Conservation (phyloP, 2,113 vertebrate species). For the Circaetus gallicus region DNA sequence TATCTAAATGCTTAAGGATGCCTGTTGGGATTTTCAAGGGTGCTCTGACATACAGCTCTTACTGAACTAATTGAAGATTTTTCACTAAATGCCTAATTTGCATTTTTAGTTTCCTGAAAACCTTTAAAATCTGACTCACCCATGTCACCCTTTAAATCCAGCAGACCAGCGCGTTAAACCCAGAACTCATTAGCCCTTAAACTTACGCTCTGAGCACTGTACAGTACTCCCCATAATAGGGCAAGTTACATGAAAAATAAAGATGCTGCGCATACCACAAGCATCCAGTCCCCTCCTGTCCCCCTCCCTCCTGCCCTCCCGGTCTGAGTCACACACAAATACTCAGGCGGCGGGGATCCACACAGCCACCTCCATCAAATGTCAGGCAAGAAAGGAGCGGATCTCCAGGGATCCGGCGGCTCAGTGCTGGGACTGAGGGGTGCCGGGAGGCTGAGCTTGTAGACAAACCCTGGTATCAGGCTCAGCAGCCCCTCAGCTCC, state of each 20-base stretch:
- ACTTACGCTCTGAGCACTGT: background rate
- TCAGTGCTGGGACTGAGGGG: background rate
- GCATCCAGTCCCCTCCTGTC: background rate
- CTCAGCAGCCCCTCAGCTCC: background rate
- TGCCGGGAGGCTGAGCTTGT: rapidly evolving
- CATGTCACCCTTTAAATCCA: background rate
- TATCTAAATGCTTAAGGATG: background rate
- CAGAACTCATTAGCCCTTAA: background rate
- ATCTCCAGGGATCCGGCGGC: background rate
- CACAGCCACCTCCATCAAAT: background rate
- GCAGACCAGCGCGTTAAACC: rapidly evolving
- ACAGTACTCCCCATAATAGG: background rate
- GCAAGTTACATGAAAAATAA: background rate
- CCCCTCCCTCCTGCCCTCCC: background rate
- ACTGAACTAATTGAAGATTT: slow-evolving; percentile 8
- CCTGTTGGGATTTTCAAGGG: background rate
- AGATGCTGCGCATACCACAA: background rate
- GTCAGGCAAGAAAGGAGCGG: background rate
- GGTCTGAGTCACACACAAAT: background rate
- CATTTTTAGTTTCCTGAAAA: background rate
- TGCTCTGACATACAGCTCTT: background rate
- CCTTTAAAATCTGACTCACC: background rate
- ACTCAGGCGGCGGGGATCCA: background rate
- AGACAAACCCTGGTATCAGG: background rate
- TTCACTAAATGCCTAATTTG: background rate